Conservation (phyloP, 1,140 invertebrate genomes). For the Zophobas morio region DNA sequence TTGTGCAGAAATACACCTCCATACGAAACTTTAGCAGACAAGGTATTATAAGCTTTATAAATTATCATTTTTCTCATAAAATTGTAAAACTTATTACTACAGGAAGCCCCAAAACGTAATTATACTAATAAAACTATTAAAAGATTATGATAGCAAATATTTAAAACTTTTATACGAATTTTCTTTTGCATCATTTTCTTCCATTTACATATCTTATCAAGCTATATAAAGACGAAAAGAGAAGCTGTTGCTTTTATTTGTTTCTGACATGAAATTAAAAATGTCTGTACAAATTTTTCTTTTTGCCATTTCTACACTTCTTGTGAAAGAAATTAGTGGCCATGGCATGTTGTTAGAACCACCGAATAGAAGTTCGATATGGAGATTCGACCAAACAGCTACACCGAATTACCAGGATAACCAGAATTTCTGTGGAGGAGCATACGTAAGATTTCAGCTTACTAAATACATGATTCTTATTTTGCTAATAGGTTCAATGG, state of each 20-base stretch:
- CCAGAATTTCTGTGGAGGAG: slow-evolving; percentile 77
- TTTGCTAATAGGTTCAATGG: slow-evolving; percentile 36
- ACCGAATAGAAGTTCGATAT: slow-evolving; percentile 75
- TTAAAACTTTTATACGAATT: background rate
- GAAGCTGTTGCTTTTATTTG: background rate
- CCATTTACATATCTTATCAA: background rate
- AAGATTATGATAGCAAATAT: background rate
- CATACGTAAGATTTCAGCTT: slow-evolving; percentile 66
- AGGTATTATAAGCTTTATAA: too few relatives aligned
- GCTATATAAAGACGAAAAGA: background rate
- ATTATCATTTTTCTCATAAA: background rate
- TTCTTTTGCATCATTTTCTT: background rate
- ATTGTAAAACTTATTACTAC: background rate
- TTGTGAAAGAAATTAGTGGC: slow-evolving; percentile 57
- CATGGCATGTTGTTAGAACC: slow-evolving; percentile 82
- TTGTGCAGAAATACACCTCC: too few relatives aligned
- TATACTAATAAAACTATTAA: slow-evolving; percentile 8
- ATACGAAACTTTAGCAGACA: too few relatives aligned
- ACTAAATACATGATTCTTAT: background rate
- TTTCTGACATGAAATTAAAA: slow-evolving; percentile 11
- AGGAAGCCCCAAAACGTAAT: background rate
- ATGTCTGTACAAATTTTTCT: slow-evolving; percentile 16
- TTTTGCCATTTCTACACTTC: background rate
- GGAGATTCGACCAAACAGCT: slow-evolving; percentile 73
- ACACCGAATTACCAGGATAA: slow-evolving; percentile 77